Conservation (phyloP, 1,140 invertebrate genomes). For the Aphis craccivora region DNA sequence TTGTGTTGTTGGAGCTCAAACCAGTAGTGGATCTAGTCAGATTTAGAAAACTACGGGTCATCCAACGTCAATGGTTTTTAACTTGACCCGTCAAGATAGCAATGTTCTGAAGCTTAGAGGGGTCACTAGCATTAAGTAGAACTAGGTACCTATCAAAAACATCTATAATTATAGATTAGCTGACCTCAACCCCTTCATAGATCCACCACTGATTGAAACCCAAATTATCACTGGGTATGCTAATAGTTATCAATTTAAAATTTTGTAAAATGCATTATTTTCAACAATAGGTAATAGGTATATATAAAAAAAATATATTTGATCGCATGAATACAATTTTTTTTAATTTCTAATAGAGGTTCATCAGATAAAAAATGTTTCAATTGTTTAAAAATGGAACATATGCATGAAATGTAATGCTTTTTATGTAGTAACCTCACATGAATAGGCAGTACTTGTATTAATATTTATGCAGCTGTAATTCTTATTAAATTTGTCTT, state of each 20-base stretch:
- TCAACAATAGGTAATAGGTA: no score
- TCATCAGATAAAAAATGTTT: neutral
- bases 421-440: neutral
- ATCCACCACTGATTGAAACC: neutral
- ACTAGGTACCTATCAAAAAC: neutral
- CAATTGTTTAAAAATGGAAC: neutral
- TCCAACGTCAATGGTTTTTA: neutral
- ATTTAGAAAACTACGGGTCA: neutral
- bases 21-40: neutral
- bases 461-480: neutral
- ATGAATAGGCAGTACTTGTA: neutral
- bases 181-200: neutral
- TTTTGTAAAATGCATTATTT: neutral
- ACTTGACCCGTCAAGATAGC: no score
- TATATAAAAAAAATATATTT: neutral
- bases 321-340: neutral
- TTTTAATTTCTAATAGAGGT: neutral
- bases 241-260: neutral
- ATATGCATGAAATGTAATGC: neutral
- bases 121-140: neutral
- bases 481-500: neutral
- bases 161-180: neutral
- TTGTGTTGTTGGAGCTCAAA: neutral
- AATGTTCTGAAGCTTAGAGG: neutral
- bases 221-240: neutral